Conservation (phyloP, 2,797 vertebrate species). For the Rhadinocentrus ornatus region DNA sequence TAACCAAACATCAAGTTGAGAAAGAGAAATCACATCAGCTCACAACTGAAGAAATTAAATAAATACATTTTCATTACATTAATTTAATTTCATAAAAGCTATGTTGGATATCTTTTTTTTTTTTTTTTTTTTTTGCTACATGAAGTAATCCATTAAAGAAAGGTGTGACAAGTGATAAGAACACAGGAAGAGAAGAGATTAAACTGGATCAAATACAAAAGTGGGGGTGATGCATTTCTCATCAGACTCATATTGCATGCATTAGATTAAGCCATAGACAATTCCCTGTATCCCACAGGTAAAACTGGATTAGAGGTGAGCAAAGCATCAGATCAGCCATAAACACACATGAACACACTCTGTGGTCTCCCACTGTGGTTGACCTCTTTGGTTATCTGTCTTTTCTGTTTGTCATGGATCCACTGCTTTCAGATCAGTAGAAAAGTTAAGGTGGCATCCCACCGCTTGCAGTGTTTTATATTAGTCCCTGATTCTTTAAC, state of each 20-base stretch:
- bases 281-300: slow-evolving; percentile 62
- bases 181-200: slow-evolving; percentile 39
- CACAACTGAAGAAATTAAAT: background rate
- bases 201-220: slow-evolving; percentile 77
- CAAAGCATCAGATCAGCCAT: slow-evolving; percentile 20
- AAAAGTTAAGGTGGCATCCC: background rate
- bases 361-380: slow-evolving; percentile 12
- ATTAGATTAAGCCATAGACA: slow-evolving; percentile 60
- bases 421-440: slow-evolving; percentile 17
- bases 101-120: slow-evolving; percentile 8
- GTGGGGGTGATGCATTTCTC: slow-evolving; percentile 51
- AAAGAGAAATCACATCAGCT: slow-evolving; percentile 5
- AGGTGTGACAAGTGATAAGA: slow-evolving; percentile 8
- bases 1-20: slow-evolving; percentile 14
- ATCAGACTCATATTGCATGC: slow-evolving; percentile 52
- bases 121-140: slow-evolving; percentile 1
- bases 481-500: background rate
- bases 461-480: background rate
- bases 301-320: slow-evolving; percentile 65
- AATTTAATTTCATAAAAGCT: background rate
- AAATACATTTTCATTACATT: background rate
- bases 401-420: slow-evolving; percentile 7
- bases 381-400: slow-evolving; percentile 15
- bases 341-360: slow-evolving; percentile 14
- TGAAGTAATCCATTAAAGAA: slow-evolving; percentile 24